These are phyloP conservation scores for Diachasma alloeum DNA, from an alignment of 1,140 invertebrate genomes.

Conservation along the genomic window DNA sequence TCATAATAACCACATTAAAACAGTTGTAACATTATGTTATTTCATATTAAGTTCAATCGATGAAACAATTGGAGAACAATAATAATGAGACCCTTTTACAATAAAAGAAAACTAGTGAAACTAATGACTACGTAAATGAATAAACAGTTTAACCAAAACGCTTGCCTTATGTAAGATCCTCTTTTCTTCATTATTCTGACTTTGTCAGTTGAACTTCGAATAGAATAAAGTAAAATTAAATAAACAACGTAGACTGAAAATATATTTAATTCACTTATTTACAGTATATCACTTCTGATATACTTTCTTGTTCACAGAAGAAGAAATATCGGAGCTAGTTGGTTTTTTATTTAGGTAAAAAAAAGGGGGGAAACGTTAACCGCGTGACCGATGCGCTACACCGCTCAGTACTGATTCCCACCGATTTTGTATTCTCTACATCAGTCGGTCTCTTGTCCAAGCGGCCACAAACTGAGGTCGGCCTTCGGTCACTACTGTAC, in stretches of 20 bases:
- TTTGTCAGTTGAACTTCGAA: not conserved
- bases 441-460: not conserved
- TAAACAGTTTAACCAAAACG: not conserved
- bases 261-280: not conserved
- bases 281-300: not conserved
- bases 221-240: not conserved
- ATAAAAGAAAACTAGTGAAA: not conserved
- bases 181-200: not conserved
- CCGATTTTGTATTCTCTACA: not conserved
- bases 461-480: not conserved
- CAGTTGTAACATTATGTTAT: not conserved
- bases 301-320: not conserved
- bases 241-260: not conserved
- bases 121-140: not conserved
- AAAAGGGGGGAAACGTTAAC: not conserved
- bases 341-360: not conserved
- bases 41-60: not conserved
- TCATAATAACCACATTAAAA: not conserved
- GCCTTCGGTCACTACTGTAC: not conserved
- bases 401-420: slow-evolving; percentile 10
- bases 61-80: not conserved
- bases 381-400: slow-evolving; percentile 9
- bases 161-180: slow-evolving; percentile 20
- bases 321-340: not conserved
- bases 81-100: not conserved